Percentiles rank a stretch among this genome's conserved stretches.
phyloP scores from a whole-genome alignment of 2,797 vertebrate species.

The Tokudaia tokunoshimensis region DNA sequence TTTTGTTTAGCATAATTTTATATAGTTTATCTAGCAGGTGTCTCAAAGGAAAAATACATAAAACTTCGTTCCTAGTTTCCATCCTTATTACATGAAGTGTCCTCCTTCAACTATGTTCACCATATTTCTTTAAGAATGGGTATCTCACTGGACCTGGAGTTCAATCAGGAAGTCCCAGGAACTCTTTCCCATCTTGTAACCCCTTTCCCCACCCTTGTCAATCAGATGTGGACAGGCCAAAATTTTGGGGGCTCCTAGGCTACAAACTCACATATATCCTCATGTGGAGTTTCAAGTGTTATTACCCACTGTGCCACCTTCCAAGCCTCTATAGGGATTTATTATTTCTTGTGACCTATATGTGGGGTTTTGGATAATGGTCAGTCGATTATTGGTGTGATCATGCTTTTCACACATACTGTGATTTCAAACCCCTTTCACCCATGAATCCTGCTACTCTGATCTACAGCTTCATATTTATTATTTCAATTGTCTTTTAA shows the following conservation, averaged over 20 bases:
- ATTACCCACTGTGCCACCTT: no score
- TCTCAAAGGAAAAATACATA: not conserved
- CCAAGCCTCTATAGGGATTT: not conserved
- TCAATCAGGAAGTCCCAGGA: not conserved
- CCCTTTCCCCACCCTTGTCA: not conserved
- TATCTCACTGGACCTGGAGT: not conserved
- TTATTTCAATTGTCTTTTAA: not conserved
- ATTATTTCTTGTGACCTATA: not conserved
- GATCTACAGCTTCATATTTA: not conserved
- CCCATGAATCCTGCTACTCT: not conserved
- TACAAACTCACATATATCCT: not conserved
- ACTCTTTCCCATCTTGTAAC: not conserved
- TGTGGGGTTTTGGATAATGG: not conserved
- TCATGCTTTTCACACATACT: no score
- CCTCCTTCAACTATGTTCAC: not conserved
- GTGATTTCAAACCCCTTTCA: not conserved
- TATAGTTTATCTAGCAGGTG: no score
- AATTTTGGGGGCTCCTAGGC: not conserved
- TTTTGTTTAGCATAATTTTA: not conserved
- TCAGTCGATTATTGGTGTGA: not conserved
- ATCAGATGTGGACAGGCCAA: not conserved
- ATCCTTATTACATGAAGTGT: not conserved
- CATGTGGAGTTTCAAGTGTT: not conserved
- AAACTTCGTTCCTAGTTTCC: not conserved
- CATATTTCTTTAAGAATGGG: not conserved